Base-by-base conservation (phyloP, 2,797 vertebrate species). In the Clarias pachynema region DNA sequence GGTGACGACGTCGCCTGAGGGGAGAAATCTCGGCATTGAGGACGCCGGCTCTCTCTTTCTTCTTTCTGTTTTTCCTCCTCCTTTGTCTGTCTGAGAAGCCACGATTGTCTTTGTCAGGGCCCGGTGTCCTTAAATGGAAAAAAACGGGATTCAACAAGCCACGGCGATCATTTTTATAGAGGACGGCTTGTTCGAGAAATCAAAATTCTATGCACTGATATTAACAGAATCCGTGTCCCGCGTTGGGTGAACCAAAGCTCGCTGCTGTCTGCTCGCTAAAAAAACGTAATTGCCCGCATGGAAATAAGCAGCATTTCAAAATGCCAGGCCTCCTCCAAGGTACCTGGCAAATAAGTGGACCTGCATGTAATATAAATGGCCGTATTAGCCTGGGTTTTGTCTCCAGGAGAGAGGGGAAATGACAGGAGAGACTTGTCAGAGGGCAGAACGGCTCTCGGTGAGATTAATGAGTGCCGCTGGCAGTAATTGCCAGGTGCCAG, bases 401-500 rank as follows among this genome's bases (percentile, higher is more conserved):
- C 75, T 85, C 44, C 37, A 60, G 81, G 74, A 84, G 4, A 79
- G 79, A 79, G 70, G 31, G 72, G 63, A 69, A 62, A 86, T 26
- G 59, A 53, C 60, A 86, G 85, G 77, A 86, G 85, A 59, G 79
- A 68, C 84, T 80, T 80, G 81, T 85, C 86, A 82, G 83, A 78
- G 40, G 86, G 80, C 83, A 75, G 73, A 68, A 70, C 53, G 70
- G 84, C 80, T 88, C 84, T 82, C 57, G 40, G 37, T 78, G 68
- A 87, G 87, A 90, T 89, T 91, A 91, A 91, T 88, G 86, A 91
- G 87, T 80, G 79, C 59, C 56, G 59, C 72, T 83, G 88, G 83
- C 87, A 86, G 88, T 91, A 91, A 89, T 88, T 90, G 87, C 84
- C 82, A 87, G 87, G 88, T 89, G 89, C 87, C 88, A 85, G 90